Percentiles rank a stretch among this genome's conserved stretches.
These are phyloP conservation scores for Macaria liturata DNA, from an alignment of 2,888 invertebrate species.

Conservation along the genomic window DNA sequence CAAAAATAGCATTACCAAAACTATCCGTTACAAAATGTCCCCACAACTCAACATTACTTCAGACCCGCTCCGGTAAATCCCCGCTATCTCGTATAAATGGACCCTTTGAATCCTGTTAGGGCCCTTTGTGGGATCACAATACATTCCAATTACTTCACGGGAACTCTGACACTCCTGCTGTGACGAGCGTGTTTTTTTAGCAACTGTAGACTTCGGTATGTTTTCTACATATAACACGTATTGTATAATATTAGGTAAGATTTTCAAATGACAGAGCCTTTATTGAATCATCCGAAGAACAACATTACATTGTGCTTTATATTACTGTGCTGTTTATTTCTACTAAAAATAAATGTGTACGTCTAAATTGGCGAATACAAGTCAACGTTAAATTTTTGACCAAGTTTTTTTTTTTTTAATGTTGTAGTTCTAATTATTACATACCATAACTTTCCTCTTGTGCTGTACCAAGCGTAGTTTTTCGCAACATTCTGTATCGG, in stretches of 20 bases:
- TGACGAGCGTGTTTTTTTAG: neutral
- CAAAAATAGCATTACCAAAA: conserved; percentile 9
- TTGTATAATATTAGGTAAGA: no score
- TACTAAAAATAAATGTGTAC: no score
- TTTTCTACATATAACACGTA: no score
- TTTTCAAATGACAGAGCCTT: no score
- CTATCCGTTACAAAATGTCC: conserved; percentile 18
- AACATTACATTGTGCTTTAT: no score
- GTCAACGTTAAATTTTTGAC: no score
- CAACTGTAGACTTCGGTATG: no score
- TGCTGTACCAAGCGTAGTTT: conserved; percentile 59
- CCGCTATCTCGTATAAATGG: conserved; percentile 48
- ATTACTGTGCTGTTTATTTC: no score
- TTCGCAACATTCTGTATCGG: conserved; percentile 44
- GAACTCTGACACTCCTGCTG: conserved; percentile 16
- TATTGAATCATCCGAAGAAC: no score
- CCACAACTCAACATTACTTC: conserved; percentile 33
- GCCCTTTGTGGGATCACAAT: conserved; percentile 58
- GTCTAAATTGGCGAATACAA: no score
- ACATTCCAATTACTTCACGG: conserved; percentile 51
- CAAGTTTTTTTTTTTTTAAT: no score
- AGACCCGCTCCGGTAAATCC: conserved; percentile 39
- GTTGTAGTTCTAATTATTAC: conserved; percentile 19
- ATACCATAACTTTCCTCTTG: conserved; percentile 68
- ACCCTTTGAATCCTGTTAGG: conserved; percentile 49